phyloP scores from a whole-genome alignment of 2,113 vertebrate species.

The Anseranas semipalmata region DNA sequence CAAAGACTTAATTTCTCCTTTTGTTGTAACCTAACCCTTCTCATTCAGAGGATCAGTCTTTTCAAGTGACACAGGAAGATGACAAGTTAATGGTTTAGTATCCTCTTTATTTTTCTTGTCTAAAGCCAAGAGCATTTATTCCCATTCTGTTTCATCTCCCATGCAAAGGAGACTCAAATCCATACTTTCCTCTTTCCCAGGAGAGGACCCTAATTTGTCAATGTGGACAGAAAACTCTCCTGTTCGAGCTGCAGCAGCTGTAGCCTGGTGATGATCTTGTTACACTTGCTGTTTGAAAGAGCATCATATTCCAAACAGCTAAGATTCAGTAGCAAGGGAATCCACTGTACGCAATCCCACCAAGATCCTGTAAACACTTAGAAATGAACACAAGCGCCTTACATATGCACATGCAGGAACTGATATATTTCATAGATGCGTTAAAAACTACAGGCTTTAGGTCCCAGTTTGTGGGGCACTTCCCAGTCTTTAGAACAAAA shows the following conservation, averaged over 20 bases:
- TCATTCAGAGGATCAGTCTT: background rate
- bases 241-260: background rate
- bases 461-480: background rate
- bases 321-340: background rate
- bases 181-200: background rate
- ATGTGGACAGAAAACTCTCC: background rate
- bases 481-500: background rate
- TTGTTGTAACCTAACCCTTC: background rate
- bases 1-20: background rate
- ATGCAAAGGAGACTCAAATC: background rate
- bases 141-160: background rate
- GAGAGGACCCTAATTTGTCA: background rate
- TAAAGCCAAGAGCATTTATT: background rate
- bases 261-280: background rate
- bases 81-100: background rate
- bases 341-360: background rate
- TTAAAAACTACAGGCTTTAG: background rate
- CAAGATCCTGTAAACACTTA: background rate
- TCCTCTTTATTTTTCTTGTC: background rate
- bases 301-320: background rate
- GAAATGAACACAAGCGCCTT: background rate
- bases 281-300: background rate
- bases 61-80: background rate
- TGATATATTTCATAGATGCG: fast-evolving
- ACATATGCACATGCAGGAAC: background rate